Evolutionary conservation across 2,888 invertebrate genomes (phyloP).

Genomic region (Lycophotia porphyrea): DNA sequence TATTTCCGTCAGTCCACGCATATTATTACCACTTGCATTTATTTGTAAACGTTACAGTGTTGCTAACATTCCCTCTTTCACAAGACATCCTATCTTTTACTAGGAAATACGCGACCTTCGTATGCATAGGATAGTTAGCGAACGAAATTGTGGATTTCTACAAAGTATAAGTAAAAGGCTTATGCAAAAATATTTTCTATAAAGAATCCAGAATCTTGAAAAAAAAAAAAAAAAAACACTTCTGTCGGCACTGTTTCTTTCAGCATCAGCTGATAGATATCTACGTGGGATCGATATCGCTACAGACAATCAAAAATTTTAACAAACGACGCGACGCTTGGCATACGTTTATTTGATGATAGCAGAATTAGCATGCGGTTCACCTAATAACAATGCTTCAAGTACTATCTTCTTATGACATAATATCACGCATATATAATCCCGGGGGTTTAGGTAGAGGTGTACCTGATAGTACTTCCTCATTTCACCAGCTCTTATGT

Average conservation of each 20-base stretch:
- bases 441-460: too few species aligned
- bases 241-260: too few species aligned
- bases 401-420: too few species aligned
- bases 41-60: slow-evolving; percentile 32
- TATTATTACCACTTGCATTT: slow-evolving; percentile 27
- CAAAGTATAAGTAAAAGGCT: too few species aligned
- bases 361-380: neutral
- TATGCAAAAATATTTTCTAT: too few species aligned
- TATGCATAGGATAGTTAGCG: neutral
- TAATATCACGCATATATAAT: too few species aligned
- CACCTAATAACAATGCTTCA: neutral
- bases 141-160: neutral
- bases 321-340: too few species aligned
- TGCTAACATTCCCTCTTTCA: slow-evolving; percentile 1
- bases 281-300: neutral
- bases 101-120: neutral
- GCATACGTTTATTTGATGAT: neutral
- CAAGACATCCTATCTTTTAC: neutral
- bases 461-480: too few species aligned
- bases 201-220: too few species aligned
- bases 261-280: neutral
- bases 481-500: too few species aligned
- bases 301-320: neutral
- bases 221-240: too few species aligned
- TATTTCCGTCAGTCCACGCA: slow-evolving; percentile 25